Evolutionary conservation across 1,140 invertebrate genomes (phyloP).

Genomic region (Brachionus asplanchnoidis): DNA sequence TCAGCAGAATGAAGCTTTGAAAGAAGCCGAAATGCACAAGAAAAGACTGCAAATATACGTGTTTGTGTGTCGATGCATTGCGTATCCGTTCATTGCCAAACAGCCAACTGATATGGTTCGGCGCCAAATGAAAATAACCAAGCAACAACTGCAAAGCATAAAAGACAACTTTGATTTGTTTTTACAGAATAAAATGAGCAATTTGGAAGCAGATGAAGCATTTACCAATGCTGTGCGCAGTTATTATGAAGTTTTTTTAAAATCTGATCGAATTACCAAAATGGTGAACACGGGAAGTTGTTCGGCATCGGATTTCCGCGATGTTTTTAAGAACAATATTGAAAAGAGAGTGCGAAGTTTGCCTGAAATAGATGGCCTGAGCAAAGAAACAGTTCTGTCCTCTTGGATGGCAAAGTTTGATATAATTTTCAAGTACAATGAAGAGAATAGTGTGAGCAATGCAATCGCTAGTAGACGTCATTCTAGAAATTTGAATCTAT

Average conservation of each 20-base stretch:
- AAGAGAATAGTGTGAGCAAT: constrained; percentile 47
- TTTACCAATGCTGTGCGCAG: constrained; percentile 97
- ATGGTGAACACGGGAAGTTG: constrained; percentile 95
- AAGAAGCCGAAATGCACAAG: constrained; percentile 66
- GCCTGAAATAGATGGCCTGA: constrained; percentile 96
- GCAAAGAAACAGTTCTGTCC: constrained; percentile 95
- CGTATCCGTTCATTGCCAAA: constrained; percentile 98
- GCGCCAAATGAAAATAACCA: constrained; percentile 73
- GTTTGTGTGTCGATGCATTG: constrained; percentile 92
- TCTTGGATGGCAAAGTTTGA: constrained; percentile 99
- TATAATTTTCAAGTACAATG: constrained; percentile 85
- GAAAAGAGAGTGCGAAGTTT: constrained; percentile 91
- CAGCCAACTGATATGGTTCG: constrained; percentile 93
- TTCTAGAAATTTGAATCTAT: constrained; percentile 54
- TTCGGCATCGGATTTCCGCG: constrained; percentile 93
- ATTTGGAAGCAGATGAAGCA: constrained; percentile 93
- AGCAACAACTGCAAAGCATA: constrained; percentile 89
- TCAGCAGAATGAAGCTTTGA: not conserved
- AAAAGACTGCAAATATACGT: constrained; percentile 90
- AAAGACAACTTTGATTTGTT: constrained; percentile 84
- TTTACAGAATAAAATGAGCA: constrained; percentile 75
- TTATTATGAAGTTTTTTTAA: constrained; percentile 93
- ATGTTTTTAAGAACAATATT: constrained; percentile 95
- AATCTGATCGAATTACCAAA: constrained; percentile 85
- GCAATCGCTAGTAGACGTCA: constrained; percentile 43